phyloP scores from a whole-genome alignment of 2,797 vertebrate genomes.

The Etheostoma nigrum region DNA sequence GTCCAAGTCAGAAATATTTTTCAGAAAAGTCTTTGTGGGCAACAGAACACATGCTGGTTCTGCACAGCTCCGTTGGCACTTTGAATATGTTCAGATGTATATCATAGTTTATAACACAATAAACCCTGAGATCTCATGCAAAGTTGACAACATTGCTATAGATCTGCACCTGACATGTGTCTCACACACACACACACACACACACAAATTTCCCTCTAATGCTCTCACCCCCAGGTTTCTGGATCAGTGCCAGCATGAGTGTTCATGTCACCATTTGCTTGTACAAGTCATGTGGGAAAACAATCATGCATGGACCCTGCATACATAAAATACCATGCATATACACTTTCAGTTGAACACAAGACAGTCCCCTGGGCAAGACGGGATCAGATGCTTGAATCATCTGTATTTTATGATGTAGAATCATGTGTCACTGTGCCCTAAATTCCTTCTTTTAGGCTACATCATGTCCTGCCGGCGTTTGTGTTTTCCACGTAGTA shows the following conservation, averaged over 20 bases:
- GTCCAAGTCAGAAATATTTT: conserved; percentile 42
- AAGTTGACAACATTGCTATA: background rate
- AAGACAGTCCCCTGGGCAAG: background rate
- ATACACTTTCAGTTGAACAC: background rate
- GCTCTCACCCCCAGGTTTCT: conserved; percentile 7
- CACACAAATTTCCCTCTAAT: conserved; percentile 26
- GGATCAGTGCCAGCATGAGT: conserved; percentile 40
- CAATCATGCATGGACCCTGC: conserved; percentile 8
- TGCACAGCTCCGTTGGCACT: conserved; percentile 41
- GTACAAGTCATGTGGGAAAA: conserved; percentile 18
- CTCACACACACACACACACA: background rate
- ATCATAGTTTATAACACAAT: background rate
- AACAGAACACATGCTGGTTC: conserved; percentile 21
- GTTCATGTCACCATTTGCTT: conserved; percentile 45
- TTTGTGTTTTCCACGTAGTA: conserved; percentile 39
- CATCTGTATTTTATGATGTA: conserved; percentile 13
- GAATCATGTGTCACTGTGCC: conserved; percentile 53
- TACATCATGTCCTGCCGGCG: conserved; percentile 20
- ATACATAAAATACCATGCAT: background rate
- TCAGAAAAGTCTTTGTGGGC: conserved; percentile 37
- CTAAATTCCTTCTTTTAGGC: conserved; percentile 38
- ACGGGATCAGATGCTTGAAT: background rate
- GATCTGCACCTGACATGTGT: background rate
- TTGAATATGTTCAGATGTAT: conserved; percentile 1
- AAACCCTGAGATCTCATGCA: background rate